Conservation (phyloP, 2,113 vertebrate species). For the Serilophus lunatus region DNA sequence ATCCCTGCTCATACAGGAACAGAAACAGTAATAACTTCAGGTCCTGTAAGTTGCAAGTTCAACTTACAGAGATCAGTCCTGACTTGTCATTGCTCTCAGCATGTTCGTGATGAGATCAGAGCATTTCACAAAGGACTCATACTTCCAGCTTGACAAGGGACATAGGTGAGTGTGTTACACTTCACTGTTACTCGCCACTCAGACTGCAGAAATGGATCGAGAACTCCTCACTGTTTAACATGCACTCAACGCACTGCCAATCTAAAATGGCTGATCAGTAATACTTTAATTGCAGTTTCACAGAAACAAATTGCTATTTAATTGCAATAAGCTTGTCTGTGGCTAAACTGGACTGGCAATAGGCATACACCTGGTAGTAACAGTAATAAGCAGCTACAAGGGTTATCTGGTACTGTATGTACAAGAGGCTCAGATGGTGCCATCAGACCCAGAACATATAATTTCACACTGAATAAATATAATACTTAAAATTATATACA, state of each 20-base stretch:
- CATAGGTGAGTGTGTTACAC: background rate
- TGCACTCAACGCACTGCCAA: slow-evolving; percentile 68
- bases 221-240: slow-evolving; percentile 65
- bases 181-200: background rate
- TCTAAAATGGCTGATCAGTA: slow-evolving; percentile 81
- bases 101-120: slow-evolving; percentile 24
- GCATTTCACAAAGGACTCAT: slow-evolving; percentile 1
- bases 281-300: slow-evolving; percentile 85
- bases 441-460: background rate
- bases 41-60: slow-evolving; percentile 58
- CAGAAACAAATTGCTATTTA: slow-evolving; percentile 85
- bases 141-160: slow-evolving; percentile 36
- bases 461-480: background rate
- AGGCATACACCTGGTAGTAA: slow-evolving; percentile 52
- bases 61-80: slow-evolving; percentile 53
- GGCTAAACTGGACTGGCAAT: slow-evolving; percentile 75
- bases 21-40: slow-evolving; percentile 53
- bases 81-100: slow-evolving; percentile 60
- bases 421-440: background rate
- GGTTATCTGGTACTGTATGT: background rate
- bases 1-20: slow-evolving; percentile 40
- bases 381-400: background rate
- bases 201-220: background rate
- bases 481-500: background rate
- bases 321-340: slow-evolving; percentile 78